Base-by-base conservation (phyloP, 2,888 invertebrate species). In the Himalopsyche japonica region DNA sequence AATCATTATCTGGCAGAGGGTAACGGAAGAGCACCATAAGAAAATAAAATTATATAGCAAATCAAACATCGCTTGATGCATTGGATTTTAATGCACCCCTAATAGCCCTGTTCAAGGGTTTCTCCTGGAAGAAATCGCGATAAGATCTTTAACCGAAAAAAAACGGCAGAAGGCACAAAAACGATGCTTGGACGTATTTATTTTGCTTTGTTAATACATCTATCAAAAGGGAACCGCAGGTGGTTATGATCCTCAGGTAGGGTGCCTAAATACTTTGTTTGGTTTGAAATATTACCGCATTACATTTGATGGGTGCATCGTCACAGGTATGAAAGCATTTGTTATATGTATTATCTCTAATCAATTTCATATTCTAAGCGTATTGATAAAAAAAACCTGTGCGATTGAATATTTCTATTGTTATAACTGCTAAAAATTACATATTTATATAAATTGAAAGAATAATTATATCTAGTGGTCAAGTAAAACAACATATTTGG, bases 31-130 rank as follows among this genome's bases (percentile, higher is more conserved):
- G 81, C 81, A 82, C 81, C 30, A 49, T 83, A 80, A 81, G 81
- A 83, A 84, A 49, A 82, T 76, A 83, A 86, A 85, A 86, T 86
- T 86, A 86, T 90, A 90, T 92, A 91, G 91, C 92, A 92, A 92
- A 92, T 92, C 92, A 92, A 92, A 92, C 92, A 92, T 92, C 78
- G 92, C 92, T 92, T 92, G 92, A 92, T 92, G 92, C 92, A 92
- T 92, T 90, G 91, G 92, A 91, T 92, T 92, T 92, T 92, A 92
- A 92, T 92, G 92, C 92, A 92, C 91, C 92, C 92, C 92, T 92
- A 92, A 92, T 92, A 91, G 91, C 90, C 89, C n/a, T n/a, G 48
- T 20, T 48, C 30, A 47, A 81, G 79, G 84, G 81, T 78, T 27
- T 70, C 64, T 76, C 79, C 34, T 77, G 37, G 78, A 77, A 48